Evolutionary conservation across 2,888 invertebrate genomes (phyloP).

Genomic region (Trichopoda pennipes): DNA sequence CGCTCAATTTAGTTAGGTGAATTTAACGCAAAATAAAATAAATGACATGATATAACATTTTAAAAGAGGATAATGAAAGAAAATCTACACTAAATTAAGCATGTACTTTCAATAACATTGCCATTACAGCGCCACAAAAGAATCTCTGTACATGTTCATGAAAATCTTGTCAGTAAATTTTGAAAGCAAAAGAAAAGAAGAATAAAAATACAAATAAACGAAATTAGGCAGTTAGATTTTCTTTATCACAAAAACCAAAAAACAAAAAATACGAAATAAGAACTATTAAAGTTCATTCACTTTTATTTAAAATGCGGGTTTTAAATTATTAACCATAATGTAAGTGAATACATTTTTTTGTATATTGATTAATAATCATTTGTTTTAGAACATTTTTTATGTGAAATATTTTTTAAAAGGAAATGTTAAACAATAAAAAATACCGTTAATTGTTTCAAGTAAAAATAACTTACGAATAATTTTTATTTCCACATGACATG

Average conservation of each 20-base stretch:
- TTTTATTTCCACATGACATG: neutral
- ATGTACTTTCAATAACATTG: conserved; percentile 45
- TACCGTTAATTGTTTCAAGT: neutral
- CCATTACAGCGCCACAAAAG: conserved; percentile 18
- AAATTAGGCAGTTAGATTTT: conserved; percentile 49
- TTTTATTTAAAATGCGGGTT: conserved; percentile 55
- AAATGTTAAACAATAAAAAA: no score
- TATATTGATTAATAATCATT: conserved; percentile 27
- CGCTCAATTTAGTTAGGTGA: no score
- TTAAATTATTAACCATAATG: conserved; percentile 28
- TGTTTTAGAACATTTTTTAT: neutral
- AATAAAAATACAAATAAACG: conserved; percentile 13
- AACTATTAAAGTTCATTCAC: conserved; percentile 74
- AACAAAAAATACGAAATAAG: conserved; percentile 35
- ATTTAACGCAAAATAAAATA: neutral
- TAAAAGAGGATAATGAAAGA: conserved; percentile 5
- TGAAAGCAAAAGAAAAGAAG: conserved; percentile 9
- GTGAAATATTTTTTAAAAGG: neutral
- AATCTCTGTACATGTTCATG: conserved; percentile 20
- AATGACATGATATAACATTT: neutral
- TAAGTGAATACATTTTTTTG: conserved; percentile 16
- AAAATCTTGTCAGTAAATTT: conserved; percentile 36
- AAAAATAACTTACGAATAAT: neutral
- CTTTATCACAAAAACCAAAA: conserved; percentile 11
- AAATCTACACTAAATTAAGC: conserved; percentile 14